Base-by-base conservation (phyloP, 1,140 invertebrate genomes). In the Rhagoletis pomonella region DNA sequence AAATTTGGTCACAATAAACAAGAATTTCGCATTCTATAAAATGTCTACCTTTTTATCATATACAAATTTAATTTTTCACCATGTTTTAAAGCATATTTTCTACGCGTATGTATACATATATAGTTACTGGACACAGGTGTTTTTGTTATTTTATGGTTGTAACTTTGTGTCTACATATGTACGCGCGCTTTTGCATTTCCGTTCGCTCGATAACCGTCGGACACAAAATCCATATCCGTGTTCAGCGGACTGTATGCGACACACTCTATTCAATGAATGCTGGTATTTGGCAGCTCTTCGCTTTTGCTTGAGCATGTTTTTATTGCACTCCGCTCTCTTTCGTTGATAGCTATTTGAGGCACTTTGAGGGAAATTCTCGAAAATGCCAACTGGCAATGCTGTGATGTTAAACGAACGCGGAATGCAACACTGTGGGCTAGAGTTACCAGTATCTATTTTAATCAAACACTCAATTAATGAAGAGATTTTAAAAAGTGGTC, bases 321-420 rank as follows among this genome's bases (percentile, higher is more conserved):
- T 29, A 55, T 5, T 47, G 87, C 87, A 50, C 47, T 90, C 89
- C 73, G 50, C 47, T 81, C 73, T 81, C n/a, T 81, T 81, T 6
- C 6, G 29, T 50, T 58, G 73, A 55, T 81, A 55, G 50, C 55
- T 55, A 12, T n/a, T 7, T 19, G 73, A 14, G 42, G 50, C 55
- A 19, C 3, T n/a, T 7, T 19, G 73, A 14, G 42, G 47, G 44
- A 17, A 81, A 29, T 81, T 81, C 2, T 58, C n/a, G 1, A 1
- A 4, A 55, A 55, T 81, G 47, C 2, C 47, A 29, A 4, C 17
- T 81, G 73, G 73, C 73, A 81, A 29, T 55, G 47, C 73, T 19
- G 2, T 19, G 10, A 62, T 7, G 4, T 4, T n/a, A 14, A 62
- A 14, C 17, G 12, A 17, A 14, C 4, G 60, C 60, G 12, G 2